Evolutionary conservation across 2,888 invertebrate genomes (phyloP), one percentile per base, ranked within the genome.

Genomic region (Protophormia terraenovae): DNA sequence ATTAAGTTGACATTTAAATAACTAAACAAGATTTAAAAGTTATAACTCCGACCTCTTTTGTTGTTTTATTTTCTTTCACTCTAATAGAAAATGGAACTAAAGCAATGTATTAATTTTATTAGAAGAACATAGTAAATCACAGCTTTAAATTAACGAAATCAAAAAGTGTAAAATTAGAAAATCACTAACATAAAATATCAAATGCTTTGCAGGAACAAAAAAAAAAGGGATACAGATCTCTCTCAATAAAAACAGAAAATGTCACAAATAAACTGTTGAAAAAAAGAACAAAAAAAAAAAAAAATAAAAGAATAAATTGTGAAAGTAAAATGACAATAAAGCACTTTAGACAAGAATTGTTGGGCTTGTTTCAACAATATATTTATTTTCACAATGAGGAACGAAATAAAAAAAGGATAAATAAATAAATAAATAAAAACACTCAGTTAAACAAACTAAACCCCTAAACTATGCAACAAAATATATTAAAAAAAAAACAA

Each of bases 131-230:
- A 62, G 66, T 82, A 69, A 41, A 82, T 69, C 76, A 69, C 55
- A 82, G 62, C 53, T 35, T 69, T 55, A 35, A 82, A 82, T 77
- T 71, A 82, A 45, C 24, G 16, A 82, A 82, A 71, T 82, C 82
- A 76, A 77, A 71, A 29, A 76, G 82, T 82, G 82, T 77, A 82
- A 82, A 82, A 82, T 82, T 77, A 77, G 55, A 76, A 71, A 82
- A 82, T 69, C 69, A 71, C 53, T 53, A 64, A 75, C 19, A 53
- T 69, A 32, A 64, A 64, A 58, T 22, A 64, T 35, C 45, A 24
- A 35, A 41, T 38, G 27, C 8, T n/a, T n/a, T n/a, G 62, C 24
- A 69, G 35, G 14, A n/a, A n/a, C 29, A 12, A n/a, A 29, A 71
- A 29, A 5, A 64, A 64, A 10, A 27, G 1, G 32, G 16, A 64